A percentile compares a stretch with the other conserved stretches of the same genome.
These are phyloP conservation scores for Microtus oregoni DNA, from an alignment of 2,113 vertebrate genomes.

Conservation along the genomic window DNA sequence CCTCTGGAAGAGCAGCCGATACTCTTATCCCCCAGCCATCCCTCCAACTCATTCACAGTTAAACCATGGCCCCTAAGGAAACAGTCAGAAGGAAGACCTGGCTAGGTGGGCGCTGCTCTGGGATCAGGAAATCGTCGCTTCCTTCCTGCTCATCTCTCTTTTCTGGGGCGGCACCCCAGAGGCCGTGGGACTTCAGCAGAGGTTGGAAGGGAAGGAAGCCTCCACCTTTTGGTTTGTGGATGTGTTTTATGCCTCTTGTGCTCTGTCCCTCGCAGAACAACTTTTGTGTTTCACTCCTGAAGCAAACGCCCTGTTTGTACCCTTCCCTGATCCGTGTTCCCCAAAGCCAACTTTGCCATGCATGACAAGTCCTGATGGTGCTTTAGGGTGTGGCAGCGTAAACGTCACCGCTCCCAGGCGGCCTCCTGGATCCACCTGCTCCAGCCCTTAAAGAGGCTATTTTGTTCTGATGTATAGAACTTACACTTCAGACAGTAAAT, in stretches of 20 bases:
- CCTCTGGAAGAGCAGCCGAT: too few species aligned
- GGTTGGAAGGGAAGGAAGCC: neutral
- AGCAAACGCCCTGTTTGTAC: neutral
- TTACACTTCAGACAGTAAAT: neutral
- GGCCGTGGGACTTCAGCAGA: neutral
- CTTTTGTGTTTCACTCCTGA: neutral
- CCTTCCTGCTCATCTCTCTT: neutral
- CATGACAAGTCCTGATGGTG: neutral
- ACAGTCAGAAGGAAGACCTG: neutral
- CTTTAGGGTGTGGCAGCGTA: neutral
- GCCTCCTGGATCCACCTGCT: neutral
- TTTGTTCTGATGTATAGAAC: neutral
- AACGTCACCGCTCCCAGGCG: neutral
- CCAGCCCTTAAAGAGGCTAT: neutral
- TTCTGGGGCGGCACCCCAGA: neutral
- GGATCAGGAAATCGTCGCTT: neutral
- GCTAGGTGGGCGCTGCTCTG: neutral
- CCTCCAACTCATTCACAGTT: too few species aligned
- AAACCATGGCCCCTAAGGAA: neutral
- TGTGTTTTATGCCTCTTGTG: neutral
- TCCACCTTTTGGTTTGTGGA: rapidly evolving
- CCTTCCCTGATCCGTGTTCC: neutral
- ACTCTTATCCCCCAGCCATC: too few species aligned
- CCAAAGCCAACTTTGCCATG: neutral
- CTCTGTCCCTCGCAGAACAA: neutral